Conservation (phyloP, 2,113 vertebrate species). For the Cochlearius cochlearius region DNA sequence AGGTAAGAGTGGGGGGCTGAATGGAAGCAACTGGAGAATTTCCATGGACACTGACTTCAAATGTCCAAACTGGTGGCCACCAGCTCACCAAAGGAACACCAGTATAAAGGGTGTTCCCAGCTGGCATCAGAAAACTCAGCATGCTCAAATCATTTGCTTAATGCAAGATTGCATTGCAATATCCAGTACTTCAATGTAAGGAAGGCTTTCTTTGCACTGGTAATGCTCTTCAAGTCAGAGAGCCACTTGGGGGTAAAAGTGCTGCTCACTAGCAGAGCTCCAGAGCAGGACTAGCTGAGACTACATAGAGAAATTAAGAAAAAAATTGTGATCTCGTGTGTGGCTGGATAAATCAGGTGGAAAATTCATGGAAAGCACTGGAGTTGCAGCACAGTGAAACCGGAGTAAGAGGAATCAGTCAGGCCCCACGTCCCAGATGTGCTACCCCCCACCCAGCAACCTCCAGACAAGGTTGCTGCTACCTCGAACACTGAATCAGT, state of each 20-base stretch:
- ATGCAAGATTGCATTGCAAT: not conserved
- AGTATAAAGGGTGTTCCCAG: not conserved
- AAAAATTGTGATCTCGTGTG: not conserved
- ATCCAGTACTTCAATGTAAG: not conserved
- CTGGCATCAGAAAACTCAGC: not conserved
- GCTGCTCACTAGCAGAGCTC: not conserved
- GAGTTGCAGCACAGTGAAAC: not conserved
- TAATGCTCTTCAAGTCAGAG: not conserved
- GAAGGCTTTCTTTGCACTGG: not conserved
- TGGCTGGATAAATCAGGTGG: not conserved
- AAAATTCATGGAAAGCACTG: not conserved
- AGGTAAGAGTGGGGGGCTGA: not conserved
- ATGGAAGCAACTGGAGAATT: not conserved
- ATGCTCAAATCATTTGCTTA: not conserved
- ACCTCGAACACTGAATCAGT: not conserved
- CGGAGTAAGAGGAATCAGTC: not conserved
- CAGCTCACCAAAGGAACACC: not conserved
- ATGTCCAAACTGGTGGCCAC: not conserved
- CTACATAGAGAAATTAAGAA: not conserved
- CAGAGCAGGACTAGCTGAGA: not conserved
- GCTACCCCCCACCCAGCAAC: not conserved
- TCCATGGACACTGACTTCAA: not conserved
- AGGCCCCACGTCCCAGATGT: not conserved
- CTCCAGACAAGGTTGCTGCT: not conserved
- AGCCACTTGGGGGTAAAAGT: not conserved